Percentiles rank a stretch among this genome's conserved stretches.
Conservation (phyloP, 2,797 vertebrate species). For the Tauraco hartlaubi region DNA sequence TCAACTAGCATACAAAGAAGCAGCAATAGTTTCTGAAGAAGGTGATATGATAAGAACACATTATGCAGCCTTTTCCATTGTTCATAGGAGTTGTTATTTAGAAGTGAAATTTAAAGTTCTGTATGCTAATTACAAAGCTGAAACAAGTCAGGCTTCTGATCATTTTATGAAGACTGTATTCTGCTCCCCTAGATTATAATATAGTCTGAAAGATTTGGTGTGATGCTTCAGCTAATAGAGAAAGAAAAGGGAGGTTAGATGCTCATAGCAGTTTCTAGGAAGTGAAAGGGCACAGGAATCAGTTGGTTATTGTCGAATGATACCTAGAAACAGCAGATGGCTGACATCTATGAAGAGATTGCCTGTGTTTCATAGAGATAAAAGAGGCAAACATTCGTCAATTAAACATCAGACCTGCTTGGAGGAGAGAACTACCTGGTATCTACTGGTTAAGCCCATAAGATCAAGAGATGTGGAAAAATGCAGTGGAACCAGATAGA, state of each 20-base stretch:
- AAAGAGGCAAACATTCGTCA: not conserved
- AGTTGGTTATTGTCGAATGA: not conserved
- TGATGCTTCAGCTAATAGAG: not conserved
- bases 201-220: not conserved
- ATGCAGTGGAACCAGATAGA: not conserved
- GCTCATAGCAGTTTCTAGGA: not conserved
- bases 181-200: not conserved
- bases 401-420: not conserved
- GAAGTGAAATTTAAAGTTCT: not conserved
- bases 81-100: not conserved
- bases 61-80: not conserved
- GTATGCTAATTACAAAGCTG: not conserved
- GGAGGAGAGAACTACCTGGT: not conserved
- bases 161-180: not conserved
- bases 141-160: not conserved
- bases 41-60: not conserved
- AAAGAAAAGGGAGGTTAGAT: not conserved
- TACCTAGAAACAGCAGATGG: not conserved
- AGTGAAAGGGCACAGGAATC: not conserved
- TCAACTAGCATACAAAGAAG: not conserved
- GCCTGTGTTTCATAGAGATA: not conserved
- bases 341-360: not conserved
- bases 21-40: not conserved
- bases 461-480: not conserved
- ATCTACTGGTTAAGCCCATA: not conserved